phyloP scores from a whole-genome alignment of 2,888 invertebrate genomes.

The Melieria picta region DNA sequence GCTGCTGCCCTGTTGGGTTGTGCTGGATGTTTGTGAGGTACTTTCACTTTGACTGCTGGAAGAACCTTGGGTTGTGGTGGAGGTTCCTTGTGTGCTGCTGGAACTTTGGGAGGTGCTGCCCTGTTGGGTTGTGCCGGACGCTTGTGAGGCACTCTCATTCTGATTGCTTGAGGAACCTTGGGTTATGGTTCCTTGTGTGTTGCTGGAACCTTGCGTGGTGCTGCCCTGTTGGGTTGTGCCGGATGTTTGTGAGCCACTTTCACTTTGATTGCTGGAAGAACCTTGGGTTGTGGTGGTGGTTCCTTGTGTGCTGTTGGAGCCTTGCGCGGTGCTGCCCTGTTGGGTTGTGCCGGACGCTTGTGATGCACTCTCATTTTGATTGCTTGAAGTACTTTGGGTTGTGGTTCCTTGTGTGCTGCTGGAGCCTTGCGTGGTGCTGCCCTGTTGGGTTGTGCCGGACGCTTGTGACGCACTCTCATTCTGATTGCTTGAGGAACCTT shows the following conservation, averaged over 20 bases:
- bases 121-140: background rate
- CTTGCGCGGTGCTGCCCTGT: slow-evolving; percentile 19
- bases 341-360: background rate
- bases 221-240: slow-evolving; percentile 17
- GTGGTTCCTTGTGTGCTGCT: slow-evolving; percentile 24
- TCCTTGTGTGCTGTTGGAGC: slow-evolving; percentile 36
- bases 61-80: background rate
- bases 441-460: background rate
- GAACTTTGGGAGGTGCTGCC: slow-evolving; percentile 30
- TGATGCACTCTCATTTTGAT: background rate
- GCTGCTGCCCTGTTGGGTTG: slow-evolving; percentile 9
- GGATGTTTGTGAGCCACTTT: slow-evolving; percentile 31
- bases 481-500: background rate
- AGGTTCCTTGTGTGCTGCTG: slow-evolving; percentile 24
- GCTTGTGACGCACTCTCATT: background rate
- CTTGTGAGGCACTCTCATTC: background rate
- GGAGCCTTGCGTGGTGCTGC: slow-evolving; percentile 28
- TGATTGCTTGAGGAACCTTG: background rate
- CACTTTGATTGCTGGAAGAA: slow-evolving; percentile 34
- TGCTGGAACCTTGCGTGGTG: slow-evolving; percentile 11
- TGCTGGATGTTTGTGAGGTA: slow-evolving; percentile 4
- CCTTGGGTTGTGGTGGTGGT: slow-evolving; percentile 36
- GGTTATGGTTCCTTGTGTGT: slow-evolving; percentile 1
- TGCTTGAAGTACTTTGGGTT: slow-evolving; percentile 9
- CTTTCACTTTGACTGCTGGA: slow-evolving; percentile 12